Conservation (phyloP, 2,113 vertebrate species). For the Poeciliopsis retropinna region DNA sequence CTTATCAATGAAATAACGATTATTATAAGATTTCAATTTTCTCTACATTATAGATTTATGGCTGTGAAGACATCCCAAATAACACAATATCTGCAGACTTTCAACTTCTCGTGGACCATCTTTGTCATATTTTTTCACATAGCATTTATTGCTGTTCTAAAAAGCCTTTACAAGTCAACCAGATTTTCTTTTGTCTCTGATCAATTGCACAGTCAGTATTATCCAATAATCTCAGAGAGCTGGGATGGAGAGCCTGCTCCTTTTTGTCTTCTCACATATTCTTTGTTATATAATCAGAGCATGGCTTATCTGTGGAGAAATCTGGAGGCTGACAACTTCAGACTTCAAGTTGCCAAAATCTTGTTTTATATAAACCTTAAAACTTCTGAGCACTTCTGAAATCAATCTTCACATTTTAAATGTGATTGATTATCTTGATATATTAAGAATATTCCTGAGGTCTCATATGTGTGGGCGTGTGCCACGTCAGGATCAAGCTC, state of each 20-base stretch:
- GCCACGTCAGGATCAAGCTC: constrained; percentile 6
- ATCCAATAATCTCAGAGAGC: neutral
- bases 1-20: too few species aligned
- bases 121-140: neutral
- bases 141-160: neutral
- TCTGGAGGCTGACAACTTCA: constrained; percentile 63
- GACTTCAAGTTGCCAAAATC: constrained; percentile 62
- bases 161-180: neutral
- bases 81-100: constrained; percentile 9
- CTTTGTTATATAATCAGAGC: constrained; percentile 66
- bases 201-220: neutral
- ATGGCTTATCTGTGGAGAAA: constrained; percentile 40
- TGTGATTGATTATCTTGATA: constrained; percentile 32
- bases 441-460: constrained; percentile 1
- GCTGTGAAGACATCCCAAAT: constrained; percentile 18
- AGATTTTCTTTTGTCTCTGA: neutral
- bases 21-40: too few species aligned
- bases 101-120: neutral
- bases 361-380: constrained; percentile 54
- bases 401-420: constrained; percentile 19
- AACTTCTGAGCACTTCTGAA: constrained; percentile 27
- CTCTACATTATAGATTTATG: neutral
- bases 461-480: neutral
- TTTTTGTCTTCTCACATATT: constrained; percentile 54
- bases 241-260: constrained; percentile 34